These are phyloP conservation scores for Diarsia rubi DNA, from an alignment of 2,888 invertebrate species.

Conservation along the genomic window DNA sequence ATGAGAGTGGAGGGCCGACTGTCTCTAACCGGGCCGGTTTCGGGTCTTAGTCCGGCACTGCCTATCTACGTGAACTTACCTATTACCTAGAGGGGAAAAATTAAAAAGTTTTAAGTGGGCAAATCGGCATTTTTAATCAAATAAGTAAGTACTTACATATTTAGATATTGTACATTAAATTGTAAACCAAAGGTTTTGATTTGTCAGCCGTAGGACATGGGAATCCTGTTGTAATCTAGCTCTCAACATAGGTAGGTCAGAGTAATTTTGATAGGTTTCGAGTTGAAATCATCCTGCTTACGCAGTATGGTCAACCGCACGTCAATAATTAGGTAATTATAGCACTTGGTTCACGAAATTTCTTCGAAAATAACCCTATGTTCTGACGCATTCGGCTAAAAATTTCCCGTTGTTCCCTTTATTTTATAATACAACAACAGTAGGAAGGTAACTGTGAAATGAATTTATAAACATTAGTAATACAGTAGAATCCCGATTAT, in stretches of 20 bases:
- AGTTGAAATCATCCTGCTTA: not conserved
- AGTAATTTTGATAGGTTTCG: not conserved
- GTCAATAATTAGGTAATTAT: not conserved
- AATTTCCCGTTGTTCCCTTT: not conserved
- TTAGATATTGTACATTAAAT: not conserved
- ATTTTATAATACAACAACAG: not conserved
- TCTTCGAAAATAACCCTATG: not conserved
- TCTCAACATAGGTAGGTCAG: no score
- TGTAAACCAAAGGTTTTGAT: not conserved
- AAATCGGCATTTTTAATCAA: not conserved
- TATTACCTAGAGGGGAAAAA: not conserved
- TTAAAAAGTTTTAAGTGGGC: not conserved
- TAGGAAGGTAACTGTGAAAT: not conserved
- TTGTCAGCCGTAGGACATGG: not conserved
- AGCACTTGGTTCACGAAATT: not conserved
- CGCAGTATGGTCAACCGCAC: not conserved
- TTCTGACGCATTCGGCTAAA: not conserved
- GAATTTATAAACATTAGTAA: no score
- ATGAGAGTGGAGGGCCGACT: no score
- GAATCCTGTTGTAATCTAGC: no score
- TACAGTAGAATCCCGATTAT: conserved; percentile 5
- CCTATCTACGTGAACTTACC: not conserved
- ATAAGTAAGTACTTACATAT: no score
- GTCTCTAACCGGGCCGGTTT: no score
- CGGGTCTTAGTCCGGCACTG: no score